These are phyloP conservation scores for Tragulus kanchil DNA, from an alignment of 2,113 vertebrate species.

Conservation along the genomic window DNA sequence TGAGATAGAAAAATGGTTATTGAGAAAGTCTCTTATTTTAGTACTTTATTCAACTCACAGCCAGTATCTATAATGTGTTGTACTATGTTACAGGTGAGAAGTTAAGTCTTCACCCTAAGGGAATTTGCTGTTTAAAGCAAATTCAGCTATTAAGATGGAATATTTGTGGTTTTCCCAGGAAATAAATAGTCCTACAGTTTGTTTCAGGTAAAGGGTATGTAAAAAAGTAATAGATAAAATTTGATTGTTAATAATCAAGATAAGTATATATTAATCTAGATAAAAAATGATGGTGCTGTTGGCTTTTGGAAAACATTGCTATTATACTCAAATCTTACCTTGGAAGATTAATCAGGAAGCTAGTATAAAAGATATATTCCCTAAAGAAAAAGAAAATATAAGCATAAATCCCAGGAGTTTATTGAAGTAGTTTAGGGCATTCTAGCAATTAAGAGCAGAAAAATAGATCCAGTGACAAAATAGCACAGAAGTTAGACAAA, in stretches of 20 bases:
- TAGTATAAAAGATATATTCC: background rate
- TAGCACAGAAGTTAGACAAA: constrained; percentile 1
- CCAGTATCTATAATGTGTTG: background rate
- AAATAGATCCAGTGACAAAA: background rate
- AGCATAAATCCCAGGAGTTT: background rate
- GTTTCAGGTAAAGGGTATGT: background rate
- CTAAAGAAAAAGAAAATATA: constrained; percentile 5
- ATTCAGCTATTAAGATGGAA: background rate
- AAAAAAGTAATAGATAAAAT: background rate
- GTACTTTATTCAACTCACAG: background rate
- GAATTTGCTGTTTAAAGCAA: background rate
- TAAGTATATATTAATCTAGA: background rate
- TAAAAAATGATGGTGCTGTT: background rate
- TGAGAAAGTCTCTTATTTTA: background rate
- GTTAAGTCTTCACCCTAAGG: background rate
- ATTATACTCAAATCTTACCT: background rate
- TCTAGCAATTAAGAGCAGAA: background rate
- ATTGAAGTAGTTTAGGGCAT: background rate
- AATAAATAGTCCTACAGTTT: background rate
- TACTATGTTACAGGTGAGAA: background rate
- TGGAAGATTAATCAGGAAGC: background rate
- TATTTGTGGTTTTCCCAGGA: background rate
- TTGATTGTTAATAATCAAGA: background rate
- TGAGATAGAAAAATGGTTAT: background rate
- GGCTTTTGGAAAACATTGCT: background rate